phyloP scores from a whole-genome alignment of 2,888 invertebrate species.

The Gymnosoma rotundatum region DNA sequence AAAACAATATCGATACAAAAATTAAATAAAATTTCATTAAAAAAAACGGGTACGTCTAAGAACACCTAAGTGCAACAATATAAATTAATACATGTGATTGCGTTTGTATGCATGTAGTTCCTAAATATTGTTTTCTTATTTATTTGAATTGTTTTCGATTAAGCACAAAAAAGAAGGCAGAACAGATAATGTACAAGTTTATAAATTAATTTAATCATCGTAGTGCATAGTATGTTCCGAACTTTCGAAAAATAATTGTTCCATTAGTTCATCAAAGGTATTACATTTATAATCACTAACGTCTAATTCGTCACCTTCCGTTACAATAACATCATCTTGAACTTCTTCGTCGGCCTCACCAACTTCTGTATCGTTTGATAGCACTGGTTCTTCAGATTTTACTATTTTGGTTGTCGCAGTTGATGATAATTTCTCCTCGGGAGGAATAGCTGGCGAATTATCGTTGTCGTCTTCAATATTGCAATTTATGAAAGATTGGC shows the following conservation, averaged over 20 bases:
- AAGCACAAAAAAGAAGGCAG: constrained; percentile 65
- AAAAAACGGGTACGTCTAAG: constrained; percentile 49
- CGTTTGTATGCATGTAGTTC: constrained; percentile 33
- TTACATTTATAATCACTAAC: constrained; percentile 67
- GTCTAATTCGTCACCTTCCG: constrained; percentile 55
- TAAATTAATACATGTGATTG: constrained; percentile 44
- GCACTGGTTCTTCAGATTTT: constrained; percentile 39
- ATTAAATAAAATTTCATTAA: constrained; percentile 60
- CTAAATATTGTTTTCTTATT: constrained; percentile 44
- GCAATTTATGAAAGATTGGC: constrained; percentile 53
- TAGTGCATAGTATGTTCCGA: constrained; percentile 64
- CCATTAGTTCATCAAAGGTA: constrained; percentile 68
- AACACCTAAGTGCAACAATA: constrained; percentile 55
- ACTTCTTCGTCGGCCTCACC: constrained; percentile 53
- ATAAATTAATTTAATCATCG: constrained; percentile 48
- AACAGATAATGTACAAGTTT: constrained; percentile 57
- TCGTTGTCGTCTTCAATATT: constrained; percentile 50
- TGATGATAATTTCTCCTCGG: constrained; percentile 66
- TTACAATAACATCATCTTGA: constrained; percentile 48
- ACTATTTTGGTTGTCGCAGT: constrained; percentile 65
- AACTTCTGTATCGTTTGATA: constrained; percentile 37
- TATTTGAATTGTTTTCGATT: constrained; percentile 43
- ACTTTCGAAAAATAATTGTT: constrained; percentile 63
- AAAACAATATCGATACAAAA: constrained; percentile 61
- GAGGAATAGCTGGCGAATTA: constrained; percentile 53